Evolutionary conservation across 2,113 vertebrate genomes (phyloP), one percentile per base, ranked within the genome.

Genomic region (Pteropus alecto): DNA sequence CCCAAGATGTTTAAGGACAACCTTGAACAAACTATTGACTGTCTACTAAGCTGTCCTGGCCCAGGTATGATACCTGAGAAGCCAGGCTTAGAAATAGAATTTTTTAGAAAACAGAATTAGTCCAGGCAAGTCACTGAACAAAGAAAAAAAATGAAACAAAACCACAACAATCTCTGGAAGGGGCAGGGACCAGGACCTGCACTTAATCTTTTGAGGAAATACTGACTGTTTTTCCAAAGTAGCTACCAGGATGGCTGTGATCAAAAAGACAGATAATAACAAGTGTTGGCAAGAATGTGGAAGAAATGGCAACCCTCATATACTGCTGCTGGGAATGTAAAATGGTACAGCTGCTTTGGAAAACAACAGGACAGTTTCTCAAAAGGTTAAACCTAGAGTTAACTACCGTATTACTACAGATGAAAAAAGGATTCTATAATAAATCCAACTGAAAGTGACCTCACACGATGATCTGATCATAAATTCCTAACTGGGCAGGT

Each of bases 161-260:
- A 83, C 15, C 21, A 91, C 38, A 71, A 92, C 33, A 82, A 87
- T n/a, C 56, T 87, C 60, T 58, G 16, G 56, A 71, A 33, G 28
- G 11, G 41, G 38, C 73, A 16, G 28, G 18, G 12, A 93, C 71
- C 51, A 95, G 74, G 91, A 54, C 24, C 68, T 76, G 41, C 93
- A 30, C 54, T 68, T 87, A 83, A 94, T 6, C 48, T 68, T 94
- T 70, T 83, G 56, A 93, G 63, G 30, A 93, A 76, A 24, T 77
- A 35, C 33, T 30, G 61, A 65, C 54, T 82, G 18, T 89, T 90
- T 93, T 94, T 88, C 58, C n/a, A 41, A 95, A 90, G 63, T 82
- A 54, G 61, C 35, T 81, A 43, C 9, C 87, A 94, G 38, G 54
- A 90, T 87, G 56, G 35, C 61, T 91, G 41, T 70, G 43, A 58